Evolutionary conservation across 1,140 invertebrate species (phyloP).

Genomic region (Agrilus planipennis): DNA sequence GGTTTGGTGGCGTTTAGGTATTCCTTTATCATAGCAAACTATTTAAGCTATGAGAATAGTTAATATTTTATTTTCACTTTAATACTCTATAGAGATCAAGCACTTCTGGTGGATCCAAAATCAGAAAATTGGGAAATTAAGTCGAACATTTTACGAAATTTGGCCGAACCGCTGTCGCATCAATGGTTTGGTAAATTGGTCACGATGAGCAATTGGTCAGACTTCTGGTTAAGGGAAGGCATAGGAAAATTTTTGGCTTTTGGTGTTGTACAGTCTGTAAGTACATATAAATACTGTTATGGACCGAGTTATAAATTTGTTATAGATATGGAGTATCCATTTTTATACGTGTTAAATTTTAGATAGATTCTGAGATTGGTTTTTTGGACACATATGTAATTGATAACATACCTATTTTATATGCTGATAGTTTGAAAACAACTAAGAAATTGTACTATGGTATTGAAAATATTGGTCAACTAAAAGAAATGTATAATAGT

Average conservation of each 20-base stretch:
- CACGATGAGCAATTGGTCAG: slow-evolving; percentile 50
- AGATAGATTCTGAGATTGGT: slow-evolving; percentile 1
- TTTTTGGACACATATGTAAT: not conserved
- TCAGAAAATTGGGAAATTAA: slow-evolving; percentile 19
- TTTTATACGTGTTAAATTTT: not conserved
- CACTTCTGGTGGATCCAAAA: slow-evolving; percentile 20
- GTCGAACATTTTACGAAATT: slow-evolving; percentile 22
- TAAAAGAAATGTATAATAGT: slow-evolving; percentile 24
- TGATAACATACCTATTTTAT: slow-evolving; percentile 16
- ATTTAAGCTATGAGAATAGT: not conserved
- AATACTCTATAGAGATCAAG: slow-evolving; percentile 18
- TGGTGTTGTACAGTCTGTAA: slow-evolving; percentile 13
- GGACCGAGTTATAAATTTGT: not conserved
- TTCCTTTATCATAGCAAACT: not conserved
- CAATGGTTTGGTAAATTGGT: slow-evolving; percentile 57
- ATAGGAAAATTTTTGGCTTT: slow-evolving; percentile 41
- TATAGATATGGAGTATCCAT: not conserved
- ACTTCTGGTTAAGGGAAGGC: slow-evolving; percentile 61
- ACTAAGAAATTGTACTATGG: slow-evolving; percentile 21
- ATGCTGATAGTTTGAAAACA: slow-evolving; percentile 25
- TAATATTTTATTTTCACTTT: not conserved
- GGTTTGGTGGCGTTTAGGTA: slow-evolving; percentile 27
- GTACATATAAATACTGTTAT: not conserved
- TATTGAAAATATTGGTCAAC: slow-evolving; percentile 20
- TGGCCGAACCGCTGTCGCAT: slow-evolving; percentile 42